Percentiles rank a stretch among this genome's conserved stretches.
phyloP scores from a whole-genome alignment of 2,797 vertebrate genomes.

The Spinibarbus caldwelli region DNA sequence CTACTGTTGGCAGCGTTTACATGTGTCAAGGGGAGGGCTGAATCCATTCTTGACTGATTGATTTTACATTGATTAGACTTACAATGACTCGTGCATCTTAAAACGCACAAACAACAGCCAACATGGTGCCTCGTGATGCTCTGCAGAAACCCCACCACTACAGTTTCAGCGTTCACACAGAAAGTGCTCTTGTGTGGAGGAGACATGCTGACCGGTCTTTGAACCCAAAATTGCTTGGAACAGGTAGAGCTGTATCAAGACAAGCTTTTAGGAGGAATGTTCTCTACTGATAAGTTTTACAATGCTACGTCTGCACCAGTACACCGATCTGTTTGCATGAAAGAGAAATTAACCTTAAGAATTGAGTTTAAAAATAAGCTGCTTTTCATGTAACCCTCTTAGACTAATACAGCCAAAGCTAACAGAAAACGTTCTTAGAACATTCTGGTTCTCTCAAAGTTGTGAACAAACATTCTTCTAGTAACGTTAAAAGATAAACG shows the following conservation, averaged over 20 bases:
- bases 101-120: slow-evolving; percentile 26
- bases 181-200: slow-evolving; percentile 41
- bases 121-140: neutral
- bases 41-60: slow-evolving; percentile 39
- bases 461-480: neutral
- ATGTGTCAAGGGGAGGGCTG: neutral
- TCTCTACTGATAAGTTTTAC: slow-evolving; percentile 61
- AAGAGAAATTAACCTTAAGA: slow-evolving; percentile 7
- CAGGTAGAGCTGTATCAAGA: slow-evolving; percentile 22
- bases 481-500: neutral
- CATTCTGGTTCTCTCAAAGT: neutral
- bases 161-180: slow-evolving; percentile 63
- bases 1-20: neutral
- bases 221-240: slow-evolving; percentile 56
- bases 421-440: neutral
- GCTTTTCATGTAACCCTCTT: neutral
- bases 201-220: slow-evolving; percentile 56
- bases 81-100: slow-evolving; percentile 27
- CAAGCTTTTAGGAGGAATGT: slow-evolving; percentile 62
- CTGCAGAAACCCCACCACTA: slow-evolving; percentile 25
- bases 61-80: slow-evolving; percentile 51
- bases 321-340: neutral
- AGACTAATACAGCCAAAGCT: neutral
- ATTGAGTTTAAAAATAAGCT: neutral
- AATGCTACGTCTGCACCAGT: neutral